Conservation (phyloP, 2,113 vertebrate species). For the Dermatemys mawii region DNA sequence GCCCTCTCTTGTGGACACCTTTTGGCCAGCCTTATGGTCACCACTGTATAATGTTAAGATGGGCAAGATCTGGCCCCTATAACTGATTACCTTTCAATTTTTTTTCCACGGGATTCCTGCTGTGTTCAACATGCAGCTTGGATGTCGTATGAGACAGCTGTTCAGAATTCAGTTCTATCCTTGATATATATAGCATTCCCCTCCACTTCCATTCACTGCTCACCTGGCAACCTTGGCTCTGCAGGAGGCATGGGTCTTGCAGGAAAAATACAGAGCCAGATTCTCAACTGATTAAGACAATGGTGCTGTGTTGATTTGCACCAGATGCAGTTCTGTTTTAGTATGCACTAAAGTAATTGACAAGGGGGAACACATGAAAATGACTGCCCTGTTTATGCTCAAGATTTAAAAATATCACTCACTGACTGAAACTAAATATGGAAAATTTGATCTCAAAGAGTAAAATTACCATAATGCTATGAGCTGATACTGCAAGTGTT, state of each 20-base stretch:
- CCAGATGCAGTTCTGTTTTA: not conserved
- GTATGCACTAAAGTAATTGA: conserved; percentile 32
- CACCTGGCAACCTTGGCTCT: not conserved
- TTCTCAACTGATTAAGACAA: not conserved
- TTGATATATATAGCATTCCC: not conserved
- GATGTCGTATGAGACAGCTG: not conserved
- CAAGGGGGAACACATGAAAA: conserved; percentile 58
- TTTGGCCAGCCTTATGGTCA: not conserved
- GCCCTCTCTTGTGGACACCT: not conserved
- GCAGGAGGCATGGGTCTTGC: not conserved
- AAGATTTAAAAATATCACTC: conserved; percentile 26
- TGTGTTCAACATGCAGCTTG: not conserved
- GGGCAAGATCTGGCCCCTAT: not conserved
- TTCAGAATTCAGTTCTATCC: not conserved
- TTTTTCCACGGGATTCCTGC: too few relatives aligned
- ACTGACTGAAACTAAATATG: conserved; percentile 48
- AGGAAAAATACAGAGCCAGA: not conserved
- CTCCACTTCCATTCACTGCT: not conserved
- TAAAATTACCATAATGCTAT: conserved; percentile 42
- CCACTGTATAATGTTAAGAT: not conserved
- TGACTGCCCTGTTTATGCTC: conserved; percentile 18
- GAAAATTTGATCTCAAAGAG: conserved; percentile 54
- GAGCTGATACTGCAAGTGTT: conserved; percentile 48
- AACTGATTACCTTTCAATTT: not conserved
- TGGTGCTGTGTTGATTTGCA: not conserved